These are phyloP conservation scores for Triplophysa dalaica DNA, from an alignment of 2,113 vertebrate genomes.

Conservation along the genomic window DNA sequence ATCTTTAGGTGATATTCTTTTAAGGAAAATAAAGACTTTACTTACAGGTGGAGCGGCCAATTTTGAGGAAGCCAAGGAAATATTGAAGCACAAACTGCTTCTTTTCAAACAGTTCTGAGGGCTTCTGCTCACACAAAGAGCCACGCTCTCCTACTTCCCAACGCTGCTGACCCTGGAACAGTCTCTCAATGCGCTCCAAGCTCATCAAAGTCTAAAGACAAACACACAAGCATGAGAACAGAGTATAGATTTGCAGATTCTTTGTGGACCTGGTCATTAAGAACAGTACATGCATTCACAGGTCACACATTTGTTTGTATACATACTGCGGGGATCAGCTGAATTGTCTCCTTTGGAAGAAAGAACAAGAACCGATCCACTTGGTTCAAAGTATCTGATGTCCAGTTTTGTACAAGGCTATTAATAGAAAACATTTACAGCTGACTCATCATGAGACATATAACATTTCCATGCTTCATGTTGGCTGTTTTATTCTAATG, in stretches of 20 bases:
- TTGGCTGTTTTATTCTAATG: not conserved
- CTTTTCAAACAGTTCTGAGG: slow-evolving; percentile 56
- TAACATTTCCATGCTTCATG: not conserved
- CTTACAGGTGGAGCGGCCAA: slow-evolving; percentile 62
- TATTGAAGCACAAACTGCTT: slow-evolving; percentile 75
- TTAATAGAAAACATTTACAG: slow-evolving; percentile 30
- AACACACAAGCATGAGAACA: slow-evolving; percentile 14
- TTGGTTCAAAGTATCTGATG: slow-evolving; percentile 65
- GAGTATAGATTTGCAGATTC: too few relatives aligned
- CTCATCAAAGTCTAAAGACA: slow-evolving; percentile 69
- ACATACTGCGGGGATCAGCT: slow-evolving; percentile 70
- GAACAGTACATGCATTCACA: not conserved
- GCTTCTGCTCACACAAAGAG: slow-evolving; percentile 60
- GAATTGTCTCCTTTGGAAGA: slow-evolving; percentile 63
- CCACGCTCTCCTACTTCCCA: slow-evolving; percentile 70
- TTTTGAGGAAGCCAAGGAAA: slow-evolving; percentile 71
- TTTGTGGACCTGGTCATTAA: not conserved
- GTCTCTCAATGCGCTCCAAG: slow-evolving; percentile 69
- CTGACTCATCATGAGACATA: not conserved
- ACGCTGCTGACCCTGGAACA: slow-evolving; percentile 70
- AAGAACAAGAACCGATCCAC: slow-evolving; percentile 76
- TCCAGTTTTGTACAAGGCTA: slow-evolving; percentile 71
- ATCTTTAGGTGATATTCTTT: not conserved
- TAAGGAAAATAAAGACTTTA: not conserved
- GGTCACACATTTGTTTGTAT: not conserved